Evolutionary conservation across 2,888 invertebrate species (phyloP), one percentile per base, ranked within the genome.

Genomic region (Drosophila neutralis): DNA sequence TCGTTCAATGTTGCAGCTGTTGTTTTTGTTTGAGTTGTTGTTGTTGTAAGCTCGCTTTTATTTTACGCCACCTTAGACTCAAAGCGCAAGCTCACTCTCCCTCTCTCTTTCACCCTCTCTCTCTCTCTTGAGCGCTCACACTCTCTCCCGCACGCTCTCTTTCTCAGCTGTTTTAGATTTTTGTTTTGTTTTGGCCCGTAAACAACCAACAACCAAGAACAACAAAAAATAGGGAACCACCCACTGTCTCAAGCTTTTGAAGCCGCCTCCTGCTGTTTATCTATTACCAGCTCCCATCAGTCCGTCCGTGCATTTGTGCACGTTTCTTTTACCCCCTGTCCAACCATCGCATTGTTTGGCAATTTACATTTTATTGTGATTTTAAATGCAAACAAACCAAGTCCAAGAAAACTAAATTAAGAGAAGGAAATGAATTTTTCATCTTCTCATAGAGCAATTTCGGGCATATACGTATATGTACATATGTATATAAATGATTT

Each of bases 281-380:
- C 65, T 57, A 61, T 68, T 51, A 15, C 42, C 61, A 51, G 54
- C 24, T 38, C 51, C 54, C 65, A 61, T 69, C 79, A 56, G 70
- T 75, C 64, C 53, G 70, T 71, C 62, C 48, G 65, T 53, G 8
- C 80, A 75, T 83, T 74, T 73, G 68, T 72, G 79, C 81, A 80
- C 83, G 81, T 72, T 77, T 48, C 45, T 42, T 49, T 8, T 11
- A 31, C 11, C 15, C 21, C 35, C 15, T 42, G 42, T 42, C 10
- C 15, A 2, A 1, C 8, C 31, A 18, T 53, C 45, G 66, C 67
- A 61, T 62, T 73, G 69, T 69, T 74, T 71, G 81, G 82, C 83
- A 76, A 87, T 87, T 80, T 76, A 82, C 72, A 83, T 86, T 84
- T 86, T 78, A 87, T 87, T 86, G 78, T 70, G 70, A 80, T 83